These are phyloP conservation scores for Cheilosia soror DNA, from an alignment of 2,888 invertebrate species.

Conservation along the genomic window DNA sequence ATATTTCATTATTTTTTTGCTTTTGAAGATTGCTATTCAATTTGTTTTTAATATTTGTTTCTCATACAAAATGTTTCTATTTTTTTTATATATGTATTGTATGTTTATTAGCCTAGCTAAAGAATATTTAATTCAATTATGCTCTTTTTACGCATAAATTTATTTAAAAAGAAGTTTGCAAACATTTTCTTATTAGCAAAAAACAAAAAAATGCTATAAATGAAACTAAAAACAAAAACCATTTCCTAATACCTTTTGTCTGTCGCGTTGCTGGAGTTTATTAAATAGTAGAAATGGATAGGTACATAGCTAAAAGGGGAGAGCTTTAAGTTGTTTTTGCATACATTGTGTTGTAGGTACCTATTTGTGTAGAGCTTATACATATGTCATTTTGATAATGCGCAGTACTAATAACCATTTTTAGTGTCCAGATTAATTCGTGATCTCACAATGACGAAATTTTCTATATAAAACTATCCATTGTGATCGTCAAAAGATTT, in stretches of 20 bases:
- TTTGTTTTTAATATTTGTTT: background rate
- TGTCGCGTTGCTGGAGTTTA: slow-evolving; percentile 19
- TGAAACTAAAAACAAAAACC: slow-evolving; percentile 7
- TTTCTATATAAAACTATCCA: too few relatives aligned
- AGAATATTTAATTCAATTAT: background rate
- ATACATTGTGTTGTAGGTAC: too few relatives aligned
- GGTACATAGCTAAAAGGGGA: too few relatives aligned
- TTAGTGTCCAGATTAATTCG: too few relatives aligned
- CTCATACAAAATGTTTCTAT: slow-evolving; percentile 45
- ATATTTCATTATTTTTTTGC: background rate
- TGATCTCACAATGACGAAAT: too few relatives aligned
- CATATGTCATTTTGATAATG: too few relatives aligned
- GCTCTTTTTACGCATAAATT: background rate
- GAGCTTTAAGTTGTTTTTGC: too few relatives aligned
- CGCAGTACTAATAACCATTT: too few relatives aligned
- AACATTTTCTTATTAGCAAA: slow-evolving; percentile 6
- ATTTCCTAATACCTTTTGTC: slow-evolving; percentile 13
- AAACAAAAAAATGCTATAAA: slow-evolving; percentile 16
- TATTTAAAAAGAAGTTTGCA: background rate
- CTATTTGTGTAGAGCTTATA: too few relatives aligned
- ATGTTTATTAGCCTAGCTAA: slow-evolving; percentile 39
- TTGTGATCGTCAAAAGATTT: too few relatives aligned
- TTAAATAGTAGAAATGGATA: too few relatives aligned
- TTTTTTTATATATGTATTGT: background rate
- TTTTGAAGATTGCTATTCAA: slow-evolving; percentile 26